Conservation (phyloP, 1,140 invertebrate species). For the Pogonomyrmex barbatus region DNA sequence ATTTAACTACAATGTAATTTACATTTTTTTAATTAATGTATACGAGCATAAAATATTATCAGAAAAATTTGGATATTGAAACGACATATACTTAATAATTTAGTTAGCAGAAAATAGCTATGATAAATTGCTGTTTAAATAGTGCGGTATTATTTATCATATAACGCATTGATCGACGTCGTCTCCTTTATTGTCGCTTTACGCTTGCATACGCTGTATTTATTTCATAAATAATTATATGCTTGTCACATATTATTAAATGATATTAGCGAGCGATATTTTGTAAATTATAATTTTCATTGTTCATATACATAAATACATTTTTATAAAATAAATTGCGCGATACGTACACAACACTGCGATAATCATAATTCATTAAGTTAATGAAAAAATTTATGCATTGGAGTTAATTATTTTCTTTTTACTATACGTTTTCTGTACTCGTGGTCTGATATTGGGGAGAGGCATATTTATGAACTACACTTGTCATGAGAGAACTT, state of each 20-base stretch:
- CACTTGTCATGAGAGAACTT: not conserved
- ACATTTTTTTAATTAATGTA: not conserved
- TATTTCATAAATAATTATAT: constrained; percentile 17
- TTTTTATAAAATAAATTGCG: constrained; percentile 29
- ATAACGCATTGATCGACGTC: not conserved
- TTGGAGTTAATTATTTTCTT: constrained; percentile 5
- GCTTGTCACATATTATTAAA: constrained; percentile 16
- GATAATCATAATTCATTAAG: constrained; percentile 23
- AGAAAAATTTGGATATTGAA: not conserved
- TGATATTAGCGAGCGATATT: not conserved
- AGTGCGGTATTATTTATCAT: not conserved
- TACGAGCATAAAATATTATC: not conserved
- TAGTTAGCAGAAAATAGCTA: not conserved
- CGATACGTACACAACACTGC: not conserved
- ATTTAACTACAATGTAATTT: not conserved
- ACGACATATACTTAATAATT: not conserved
- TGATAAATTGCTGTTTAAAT: not conserved
- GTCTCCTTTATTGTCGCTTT: not conserved
- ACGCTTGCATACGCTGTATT: not conserved
- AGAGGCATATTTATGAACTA: not conserved
- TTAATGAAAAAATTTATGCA: constrained; percentile 20
- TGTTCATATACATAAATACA: not conserved
- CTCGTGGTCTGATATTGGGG: not conserved
- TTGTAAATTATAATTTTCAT: constrained; percentile 10
- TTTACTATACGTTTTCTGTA: not conserved